phyloP scores from a whole-genome alignment of 2,797 vertebrate genomes.

The Petrocephalus schoutedeni region DNA sequence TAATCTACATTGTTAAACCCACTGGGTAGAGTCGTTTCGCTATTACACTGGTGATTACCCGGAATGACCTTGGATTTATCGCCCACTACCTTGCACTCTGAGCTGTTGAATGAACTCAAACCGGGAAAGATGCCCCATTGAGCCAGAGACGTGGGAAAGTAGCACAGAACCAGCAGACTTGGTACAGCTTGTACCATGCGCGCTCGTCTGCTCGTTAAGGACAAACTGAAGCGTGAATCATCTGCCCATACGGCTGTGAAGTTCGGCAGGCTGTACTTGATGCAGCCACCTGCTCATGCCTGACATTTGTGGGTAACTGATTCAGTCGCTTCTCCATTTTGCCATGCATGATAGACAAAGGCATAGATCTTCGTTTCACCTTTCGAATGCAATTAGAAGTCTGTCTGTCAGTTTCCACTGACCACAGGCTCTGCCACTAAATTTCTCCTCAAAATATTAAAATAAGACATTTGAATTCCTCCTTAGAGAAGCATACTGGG shows the following conservation, averaged over 20 bases:
- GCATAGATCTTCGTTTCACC: not conserved
- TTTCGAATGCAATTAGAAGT: not conserved
- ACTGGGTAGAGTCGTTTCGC: not conserved
- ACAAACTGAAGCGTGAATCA: not conserved
- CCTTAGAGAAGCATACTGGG: too few relatives aligned
- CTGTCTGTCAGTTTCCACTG: not conserved
- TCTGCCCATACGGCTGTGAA: not conserved
- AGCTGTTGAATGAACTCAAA: not conserved
- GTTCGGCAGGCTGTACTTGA: not conserved
- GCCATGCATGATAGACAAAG: not conserved
- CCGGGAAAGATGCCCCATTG: not conserved
- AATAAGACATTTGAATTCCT: not conserved
- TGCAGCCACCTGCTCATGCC: not conserved
- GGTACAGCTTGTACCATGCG: not conserved
- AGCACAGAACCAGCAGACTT: not conserved
- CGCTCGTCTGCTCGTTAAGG: not conserved
- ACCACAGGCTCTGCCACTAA: not conserved
- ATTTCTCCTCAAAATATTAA: slow-evolving; percentile 4
- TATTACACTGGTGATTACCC: not conserved
- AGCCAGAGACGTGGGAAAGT: not conserved
- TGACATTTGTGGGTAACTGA: not conserved
- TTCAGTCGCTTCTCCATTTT: not conserved
- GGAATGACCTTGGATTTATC: not conserved
- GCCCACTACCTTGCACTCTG: not conserved
- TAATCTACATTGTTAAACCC: not conserved